Evolutionary conservation across 2,113 vertebrate species (phyloP), one percentile per base, ranked within the genome.

Genomic region (Cyanoramphus novaezelandiae): DNA sequence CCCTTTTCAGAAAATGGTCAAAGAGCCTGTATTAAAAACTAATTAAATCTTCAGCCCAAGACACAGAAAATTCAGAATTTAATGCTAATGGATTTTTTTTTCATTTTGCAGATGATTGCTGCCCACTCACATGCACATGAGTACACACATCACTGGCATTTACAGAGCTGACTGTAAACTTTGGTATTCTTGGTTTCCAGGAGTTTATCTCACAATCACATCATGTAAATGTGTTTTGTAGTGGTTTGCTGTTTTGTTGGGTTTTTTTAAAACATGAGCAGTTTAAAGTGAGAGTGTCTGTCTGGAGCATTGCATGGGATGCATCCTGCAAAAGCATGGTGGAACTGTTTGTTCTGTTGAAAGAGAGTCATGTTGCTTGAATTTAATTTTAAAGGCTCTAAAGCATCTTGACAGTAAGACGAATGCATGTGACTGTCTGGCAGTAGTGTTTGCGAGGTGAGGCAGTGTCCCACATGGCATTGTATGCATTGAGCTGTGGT

Each of bases 41-140:
- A 90, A 94, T 92, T 93, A 96, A 86, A 83, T 70, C 79, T 86
- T n/a, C 72, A 93, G 62, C 41, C 44, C 86, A 92, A 92, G 91
- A 91, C 82, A 35, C n/a, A 68, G 18, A 96, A 90, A 94, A 88
- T 71, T 59, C 70, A 76, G 28, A 86, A 70, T 74, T 10, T 64
- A 88, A 55, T 95, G 64, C 64, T 86, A 75, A 55, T 75, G 69
- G 43, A 46, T 2, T 47, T 62, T 87, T 72, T 80, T 87, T 88
- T 52, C 25, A 35, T 82, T 95, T 95, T 86, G 68, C 50, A 80
- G 85, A 82, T 95, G 65, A 87, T 76, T 78, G 78, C 90, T 97
- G 88, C 82, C 82, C 70, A 64, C 85, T 95, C 70, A 10, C 37
- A 46, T n/a, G 60, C 64, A 49, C 52, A 28, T 63, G 57, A 95